Evolutionary conservation across 2,113 vertebrate genomes (phyloP), one percentile per base, ranked within the genome.

Genomic region (Nothobranchius kuhntae): DNA sequence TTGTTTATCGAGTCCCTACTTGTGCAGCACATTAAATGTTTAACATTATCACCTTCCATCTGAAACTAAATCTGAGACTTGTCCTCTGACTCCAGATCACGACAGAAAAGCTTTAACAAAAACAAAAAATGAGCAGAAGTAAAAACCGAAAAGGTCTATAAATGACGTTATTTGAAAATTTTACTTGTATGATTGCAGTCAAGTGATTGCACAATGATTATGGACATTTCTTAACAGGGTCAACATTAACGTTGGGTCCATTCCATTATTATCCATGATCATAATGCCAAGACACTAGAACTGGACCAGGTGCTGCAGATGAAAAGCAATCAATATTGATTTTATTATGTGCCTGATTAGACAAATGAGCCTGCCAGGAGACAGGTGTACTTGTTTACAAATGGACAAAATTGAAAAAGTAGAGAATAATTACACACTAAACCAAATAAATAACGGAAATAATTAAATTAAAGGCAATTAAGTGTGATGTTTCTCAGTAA

Each of bases 391-490:
- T 26, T 46, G 44, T 61, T 47, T 35, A 35, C 4, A 65, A 65
- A 65, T 38, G 30, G 21, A 26, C 50, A 53, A 53, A 64, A 14
- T 13, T 14, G 9, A 8, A 42, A 42, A 40, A 61, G 5, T 42
- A 36, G 56, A 63, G 13, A 51, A 53, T 58, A 48, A 51, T 4
- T 10, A 17, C 21, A 45, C 4, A 13, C 6, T 30, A 13, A 45
- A 6, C 3, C 2, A 15, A 44, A 42, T 4, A 24, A 53, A 38
- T 56, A 40, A 44, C 64, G 35, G 21, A 40, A 36, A 52, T 35
- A 57, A 44, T 53, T 35, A 9, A 45, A 63, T 42, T 35, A 26
- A 80, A 68, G n/a, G 50, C 53, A 63, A 30, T 30, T 30, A 30
- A 30, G 30, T 30, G 2, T 30, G 30, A 5, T 42, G 7, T 56